Conservation (phyloP, 2,797 vertebrate genomes). For the Rhabdomys pumilio region DNA sequence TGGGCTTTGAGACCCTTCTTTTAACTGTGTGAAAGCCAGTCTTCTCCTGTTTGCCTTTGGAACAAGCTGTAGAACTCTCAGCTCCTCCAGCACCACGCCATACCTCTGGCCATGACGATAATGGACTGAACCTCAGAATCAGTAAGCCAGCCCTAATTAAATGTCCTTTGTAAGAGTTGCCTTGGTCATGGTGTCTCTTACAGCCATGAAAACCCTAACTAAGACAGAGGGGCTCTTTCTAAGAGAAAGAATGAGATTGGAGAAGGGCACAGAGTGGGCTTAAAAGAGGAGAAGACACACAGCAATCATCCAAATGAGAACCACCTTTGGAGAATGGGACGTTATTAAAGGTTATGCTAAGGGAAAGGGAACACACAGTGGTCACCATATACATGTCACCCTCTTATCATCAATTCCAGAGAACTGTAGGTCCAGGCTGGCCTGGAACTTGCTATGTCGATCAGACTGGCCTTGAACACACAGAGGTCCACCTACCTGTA, state of each 20-base stretch:
- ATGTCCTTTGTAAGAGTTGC: background rate
- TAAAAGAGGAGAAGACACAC: background rate
- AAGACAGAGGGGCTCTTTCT: background rate
- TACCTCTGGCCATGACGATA: background rate
- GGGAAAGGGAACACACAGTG: no score
- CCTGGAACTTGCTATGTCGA: background rate
- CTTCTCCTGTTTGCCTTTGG: no score
- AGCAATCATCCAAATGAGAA: background rate
- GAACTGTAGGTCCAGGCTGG: background rate
- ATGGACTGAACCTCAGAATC: background rate
- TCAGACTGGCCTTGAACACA: background rate
- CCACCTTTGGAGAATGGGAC: rapidly evolving
- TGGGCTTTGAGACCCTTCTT: background rate
- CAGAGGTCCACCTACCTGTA: background rate
- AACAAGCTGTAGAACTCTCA: no score
- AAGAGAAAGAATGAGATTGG: background rate
- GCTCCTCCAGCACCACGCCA: no score
- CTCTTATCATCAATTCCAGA: background rate
- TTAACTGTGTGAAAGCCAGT: no score
- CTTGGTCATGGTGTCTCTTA: background rate
- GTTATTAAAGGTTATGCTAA: background rate
- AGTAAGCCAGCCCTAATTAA: background rate
- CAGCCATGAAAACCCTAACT: background rate
- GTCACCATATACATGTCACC: background rate
- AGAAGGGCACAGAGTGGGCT: background rate